These are phyloP conservation scores for Polyommatus iphigenia DNA, from an alignment of 2,888 invertebrate species.

Conservation along the genomic window DNA sequence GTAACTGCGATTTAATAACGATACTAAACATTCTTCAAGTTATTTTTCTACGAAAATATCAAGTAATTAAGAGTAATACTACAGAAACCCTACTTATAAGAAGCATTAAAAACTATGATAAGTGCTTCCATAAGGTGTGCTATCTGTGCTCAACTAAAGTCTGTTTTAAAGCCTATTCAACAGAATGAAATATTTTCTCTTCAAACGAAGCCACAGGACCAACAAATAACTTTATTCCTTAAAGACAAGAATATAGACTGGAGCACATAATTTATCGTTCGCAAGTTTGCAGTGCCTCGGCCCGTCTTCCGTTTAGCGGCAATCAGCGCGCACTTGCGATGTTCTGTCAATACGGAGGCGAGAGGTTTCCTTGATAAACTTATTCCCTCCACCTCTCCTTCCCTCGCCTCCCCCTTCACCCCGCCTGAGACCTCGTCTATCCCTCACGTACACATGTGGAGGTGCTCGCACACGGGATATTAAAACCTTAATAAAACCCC, in stretches of 20 bases:
- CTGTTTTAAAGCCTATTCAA: too few species aligned
- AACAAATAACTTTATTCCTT: neutral
- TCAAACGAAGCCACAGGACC: neutral
- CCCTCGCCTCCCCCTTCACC: conserved; percentile 43
- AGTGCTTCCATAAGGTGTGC: neutral
- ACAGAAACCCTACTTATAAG: neutral
- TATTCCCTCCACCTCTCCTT: conserved; percentile 63
- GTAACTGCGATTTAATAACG: neutral
- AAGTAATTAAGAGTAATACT: too few species aligned
- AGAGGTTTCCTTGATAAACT: conserved; percentile 79
- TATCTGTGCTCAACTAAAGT: neutral
- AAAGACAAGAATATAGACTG: neutral
- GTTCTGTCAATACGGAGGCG: conserved; percentile 78
- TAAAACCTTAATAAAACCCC: conserved; percentile 27
- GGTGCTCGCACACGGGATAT: conserved; percentile 34
- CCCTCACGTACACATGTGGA: conserved; percentile 64
- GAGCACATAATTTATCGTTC: conserved; percentile 9
- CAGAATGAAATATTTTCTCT: too few species aligned
- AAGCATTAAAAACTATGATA: neutral
- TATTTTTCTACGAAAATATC: too few species aligned
- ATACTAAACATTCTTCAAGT: too few species aligned
- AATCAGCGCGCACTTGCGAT: conserved; percentile 74
- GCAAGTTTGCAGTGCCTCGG: conserved; percentile 23
- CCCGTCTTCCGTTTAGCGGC: conserved; percentile 72
- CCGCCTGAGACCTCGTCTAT: conserved; percentile 67